Evolutionary conservation across 2,888 invertebrate genomes (phyloP).

Genomic region (Drosophila greeni): DNA sequence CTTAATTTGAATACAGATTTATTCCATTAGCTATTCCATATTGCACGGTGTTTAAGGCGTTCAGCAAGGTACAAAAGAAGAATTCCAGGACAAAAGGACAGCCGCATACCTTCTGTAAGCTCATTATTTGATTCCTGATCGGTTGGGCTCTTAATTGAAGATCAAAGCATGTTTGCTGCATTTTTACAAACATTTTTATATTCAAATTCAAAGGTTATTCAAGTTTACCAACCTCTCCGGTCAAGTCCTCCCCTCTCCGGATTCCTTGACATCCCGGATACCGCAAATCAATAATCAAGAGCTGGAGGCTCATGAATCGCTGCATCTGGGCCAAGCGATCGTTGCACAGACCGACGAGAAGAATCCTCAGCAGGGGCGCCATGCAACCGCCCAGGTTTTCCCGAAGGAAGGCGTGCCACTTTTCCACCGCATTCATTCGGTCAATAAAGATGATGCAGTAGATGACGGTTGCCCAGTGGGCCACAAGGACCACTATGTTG

Average conservation of each 20-base stretch:
- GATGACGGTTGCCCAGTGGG: constrained; percentile 1
- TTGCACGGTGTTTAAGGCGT: constrained; percentile 10
- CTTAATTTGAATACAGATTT: neutral
- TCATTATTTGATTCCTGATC: constrained; percentile 19
- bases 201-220: neutral
- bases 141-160: neutral
- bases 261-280: neutral
- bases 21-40: constrained; percentile 3
- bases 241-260: neutral
- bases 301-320: constrained; percentile 2
- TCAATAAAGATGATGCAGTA: constrained; percentile 6
- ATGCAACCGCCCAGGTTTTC: neutral
- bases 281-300: constrained; percentile 16
- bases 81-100: constrained; percentile 19
- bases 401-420: constrained; percentile 1
- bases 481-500: constrained; percentile 9
- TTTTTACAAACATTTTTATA: neutral
- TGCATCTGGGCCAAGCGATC: constrained; percentile 20
- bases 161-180: neutral
- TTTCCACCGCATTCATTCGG: neutral
- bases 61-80: constrained; percentile 15
- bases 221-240: neutral
- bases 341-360: constrained; percentile 22
- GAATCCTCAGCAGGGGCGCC: constrained; percentile 17
- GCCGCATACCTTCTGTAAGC: constrained; percentile 10